These are phyloP conservation scores for Drosophila ambigua DNA, from an alignment of 1,140 invertebrate species.

Conservation along the genomic window DNA sequence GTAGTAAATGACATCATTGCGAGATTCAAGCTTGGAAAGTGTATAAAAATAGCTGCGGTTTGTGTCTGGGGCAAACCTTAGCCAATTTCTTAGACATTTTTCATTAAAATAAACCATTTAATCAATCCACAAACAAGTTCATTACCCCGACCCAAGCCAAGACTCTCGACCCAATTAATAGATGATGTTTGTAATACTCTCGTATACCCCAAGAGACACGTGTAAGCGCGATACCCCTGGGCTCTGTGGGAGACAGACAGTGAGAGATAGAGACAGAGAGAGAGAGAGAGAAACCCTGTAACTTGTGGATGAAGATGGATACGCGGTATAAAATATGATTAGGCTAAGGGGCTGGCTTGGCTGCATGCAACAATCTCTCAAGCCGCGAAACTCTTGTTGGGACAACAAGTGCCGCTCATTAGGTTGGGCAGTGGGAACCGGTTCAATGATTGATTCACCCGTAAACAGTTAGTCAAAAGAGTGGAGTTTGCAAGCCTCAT, in stretches of 20 bases:
- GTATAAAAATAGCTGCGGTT: neutral
- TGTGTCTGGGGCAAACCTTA: conserved; percentile 2
- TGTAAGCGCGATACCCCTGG: conserved; percentile 56
- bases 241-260: neutral
- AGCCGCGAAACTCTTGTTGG: conserved; percentile 39
- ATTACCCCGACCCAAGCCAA: conserved; percentile 27
- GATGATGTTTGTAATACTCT: conserved; percentile 40
- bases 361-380: conserved; percentile 55
- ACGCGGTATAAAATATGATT: conserved; percentile 32
- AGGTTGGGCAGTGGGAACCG: conserved; percentile 55
- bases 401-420: conserved; percentile 73
- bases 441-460: conserved; percentile 77
- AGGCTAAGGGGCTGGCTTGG: conserved; percentile 11
- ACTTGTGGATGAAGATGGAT: conserved; percentile 39
- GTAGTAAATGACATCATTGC: conserved; percentile 44
- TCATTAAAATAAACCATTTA: neutral
- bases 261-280: too few species aligned
- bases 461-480: conserved; percentile 64
- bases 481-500: conserved; percentile 49
- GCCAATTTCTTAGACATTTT: neutral
- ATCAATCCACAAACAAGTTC: conserved; percentile 22
- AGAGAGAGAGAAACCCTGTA: conserved; percentile 59
- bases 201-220: conserved; percentile 44
- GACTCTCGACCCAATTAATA: conserved; percentile 52
- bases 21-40: conserved; percentile 3